Evolutionary conservation across 1,140 invertebrate species (phyloP), one percentile per base, ranked within the genome.

Genomic region (Drosophila hydei): DNA sequence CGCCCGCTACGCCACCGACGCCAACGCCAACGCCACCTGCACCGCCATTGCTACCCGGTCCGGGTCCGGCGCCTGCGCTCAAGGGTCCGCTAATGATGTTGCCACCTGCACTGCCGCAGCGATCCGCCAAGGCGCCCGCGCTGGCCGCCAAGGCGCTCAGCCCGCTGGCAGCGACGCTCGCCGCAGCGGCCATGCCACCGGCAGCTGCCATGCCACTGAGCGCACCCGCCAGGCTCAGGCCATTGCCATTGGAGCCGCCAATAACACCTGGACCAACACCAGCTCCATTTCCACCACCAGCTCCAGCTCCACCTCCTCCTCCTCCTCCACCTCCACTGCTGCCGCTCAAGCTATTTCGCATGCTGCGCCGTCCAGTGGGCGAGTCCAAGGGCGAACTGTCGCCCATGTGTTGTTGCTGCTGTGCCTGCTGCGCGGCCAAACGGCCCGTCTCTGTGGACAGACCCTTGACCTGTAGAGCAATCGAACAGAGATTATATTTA

Each of bases 381-480:
- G 88, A 90, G 54, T 92, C 92, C 16, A 89, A 79, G 7, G 79
- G 81, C 33, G 90, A 79, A 18, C 40, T 54, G 77, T 92, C 92
- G 45, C 77, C 79, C 68, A 91, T 83, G 85, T 91, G 89, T 38
- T 92, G 91, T 45, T 92, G 91, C 60, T 95, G 91, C 60, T 95
- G 94, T 69, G 94, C 94, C 79, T 95, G 94, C 51, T 94, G 94
- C 43, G 94, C 94, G 25, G 95, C 95, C 88, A 96, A 80, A 78
- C 95, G 95, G 73, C 95, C 95, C 81, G 95, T 95, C 90, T 96
- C 95, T 77, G 96, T 95, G 87, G 95, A 96, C 78, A 96, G 90
- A 60, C 95, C 95, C 91, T 96, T 96, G 43, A 96, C 95, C 95
- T 96, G 78, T 18, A 4, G 5, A 16, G 2, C 12, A 23, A 11